Evolutionary conservation across 1,140 invertebrate genomes (phyloP).

Genomic region (Drosophila simulans): DNA sequence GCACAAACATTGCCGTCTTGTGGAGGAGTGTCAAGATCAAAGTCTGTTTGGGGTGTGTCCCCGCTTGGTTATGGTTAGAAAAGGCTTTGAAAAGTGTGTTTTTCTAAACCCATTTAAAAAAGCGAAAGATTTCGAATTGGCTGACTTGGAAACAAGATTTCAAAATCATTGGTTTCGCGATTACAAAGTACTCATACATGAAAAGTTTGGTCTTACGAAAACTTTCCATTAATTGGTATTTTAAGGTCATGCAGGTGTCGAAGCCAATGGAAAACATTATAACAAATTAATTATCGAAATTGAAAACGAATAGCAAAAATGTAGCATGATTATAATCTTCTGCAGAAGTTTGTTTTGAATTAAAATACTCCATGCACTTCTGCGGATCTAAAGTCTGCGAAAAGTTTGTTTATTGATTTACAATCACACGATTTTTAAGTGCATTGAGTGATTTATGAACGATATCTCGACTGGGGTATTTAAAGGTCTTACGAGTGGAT

Average conservation of each 20-base stretch:
- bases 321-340: neutral
- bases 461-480: conserved; percentile 21
- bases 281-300: neutral
- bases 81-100: neutral
- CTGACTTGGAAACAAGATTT: neutral
- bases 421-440: conserved; percentile 31
- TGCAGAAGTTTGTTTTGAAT: neutral
- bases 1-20: conserved; percentile 19
- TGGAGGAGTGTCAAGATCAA: conserved; percentile 1
- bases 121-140: no score
- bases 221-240: neutral
- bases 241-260: neutral
- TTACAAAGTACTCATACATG: no score
- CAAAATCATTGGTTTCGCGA: no score
- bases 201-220: neutral
- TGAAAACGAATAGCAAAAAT: neutral
- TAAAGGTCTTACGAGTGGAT: conserved; percentile 23
- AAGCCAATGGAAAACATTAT: neutral
- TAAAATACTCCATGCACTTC: conserved; percentile 9
- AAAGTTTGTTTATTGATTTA: conserved; percentile 37
- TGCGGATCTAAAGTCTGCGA: conserved; percentile 28
- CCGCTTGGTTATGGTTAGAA: neutral
- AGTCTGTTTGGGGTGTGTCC: conserved; percentile 12
- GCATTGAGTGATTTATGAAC: conserved; percentile 35
- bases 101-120: neutral